A percentile compares a stretch with the other conserved stretches of the same genome.
phyloP scores from a whole-genome alignment of 1,140 invertebrate species.

The Nixonia krombeini region DNA sequence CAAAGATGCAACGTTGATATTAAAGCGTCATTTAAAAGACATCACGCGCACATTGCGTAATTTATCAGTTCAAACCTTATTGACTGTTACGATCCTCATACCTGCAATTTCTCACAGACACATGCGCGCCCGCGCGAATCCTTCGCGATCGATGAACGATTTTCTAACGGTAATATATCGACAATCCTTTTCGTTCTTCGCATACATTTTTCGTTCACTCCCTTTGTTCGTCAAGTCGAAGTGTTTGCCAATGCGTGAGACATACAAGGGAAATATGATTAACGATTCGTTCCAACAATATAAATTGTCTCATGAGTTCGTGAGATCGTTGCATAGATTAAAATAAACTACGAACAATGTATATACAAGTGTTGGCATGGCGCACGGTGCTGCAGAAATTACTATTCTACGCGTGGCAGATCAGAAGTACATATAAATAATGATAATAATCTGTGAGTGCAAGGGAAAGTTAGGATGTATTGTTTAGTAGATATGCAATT shows the following conservation, averaged over 20 bases:
- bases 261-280: neutral
- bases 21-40: conserved; percentile 22
- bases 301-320: neutral
- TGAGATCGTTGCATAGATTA: conserved; percentile 10
- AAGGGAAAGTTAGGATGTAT: neutral
- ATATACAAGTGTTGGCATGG: conserved; percentile 26
- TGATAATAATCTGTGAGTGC: conserved; percentile 20
- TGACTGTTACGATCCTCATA: conserved; percentile 14
- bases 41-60: conserved; percentile 22
- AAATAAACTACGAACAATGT: conserved; percentile 18
- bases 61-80: conserved; percentile 26
- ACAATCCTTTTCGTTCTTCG: no score
- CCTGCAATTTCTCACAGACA: conserved; percentile 8
- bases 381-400: conserved; percentile 16
- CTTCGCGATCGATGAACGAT: no score
- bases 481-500: neutral
- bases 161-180: no score
- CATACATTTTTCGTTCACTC: neutral
- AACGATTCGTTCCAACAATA: neutral
- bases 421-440: conserved; percentile 24
- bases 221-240: neutral
- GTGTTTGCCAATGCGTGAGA: neutral
- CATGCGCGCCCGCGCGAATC: no score
- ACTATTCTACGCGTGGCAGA: conserved; percentile 16
- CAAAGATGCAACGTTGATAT: conserved; percentile 19